A percentile compares a stretch with the other conserved stretches of the same genome.
These are phyloP conservation scores for Hypomecis atomaria DNA, from an alignment of 2,888 invertebrate species.

Conservation along the genomic window DNA sequence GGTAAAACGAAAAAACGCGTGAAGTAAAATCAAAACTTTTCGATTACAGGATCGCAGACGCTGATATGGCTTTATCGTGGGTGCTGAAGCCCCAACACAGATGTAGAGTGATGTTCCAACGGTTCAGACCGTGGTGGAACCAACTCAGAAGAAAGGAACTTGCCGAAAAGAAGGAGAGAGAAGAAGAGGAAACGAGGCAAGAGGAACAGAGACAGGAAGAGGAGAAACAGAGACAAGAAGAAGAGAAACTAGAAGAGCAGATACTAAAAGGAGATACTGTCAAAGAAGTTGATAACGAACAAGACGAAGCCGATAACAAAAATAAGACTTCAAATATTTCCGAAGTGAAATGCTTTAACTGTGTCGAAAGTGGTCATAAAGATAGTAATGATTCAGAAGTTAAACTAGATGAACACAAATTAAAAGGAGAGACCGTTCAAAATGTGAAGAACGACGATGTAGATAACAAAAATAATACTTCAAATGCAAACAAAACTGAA, in stretches of 20 bases:
- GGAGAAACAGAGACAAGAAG: constrained; percentile 10
- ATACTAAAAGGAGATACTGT: background rate
- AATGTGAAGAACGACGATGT: no score
- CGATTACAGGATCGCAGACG: constrained; percentile 75
- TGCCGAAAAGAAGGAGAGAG: constrained; percentile 64
- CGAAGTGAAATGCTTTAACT: background rate
- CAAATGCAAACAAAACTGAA: no score
- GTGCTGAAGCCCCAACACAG: constrained; percentile 81
- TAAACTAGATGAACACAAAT: no score
- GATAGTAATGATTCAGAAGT: no score
- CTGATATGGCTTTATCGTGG: constrained; percentile 79
- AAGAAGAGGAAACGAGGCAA: constrained; percentile 46
- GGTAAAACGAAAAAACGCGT: background rate
- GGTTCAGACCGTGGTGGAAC: constrained; percentile 82
- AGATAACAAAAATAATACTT: no score
- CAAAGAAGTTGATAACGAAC: background rate
- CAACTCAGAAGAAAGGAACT: constrained; percentile 67
- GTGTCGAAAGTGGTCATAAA: background rate
- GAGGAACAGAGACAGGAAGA: constrained; percentile 30
- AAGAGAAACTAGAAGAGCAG: background rate
- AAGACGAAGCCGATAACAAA: no score
- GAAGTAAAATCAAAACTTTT: background rate
- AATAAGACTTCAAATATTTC: background rate
- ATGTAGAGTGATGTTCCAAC: constrained; percentile 76
- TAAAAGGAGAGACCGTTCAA: no score